phyloP scores from a whole-genome alignment of 2,797 vertebrate genomes.

The Huso huso region DNA sequence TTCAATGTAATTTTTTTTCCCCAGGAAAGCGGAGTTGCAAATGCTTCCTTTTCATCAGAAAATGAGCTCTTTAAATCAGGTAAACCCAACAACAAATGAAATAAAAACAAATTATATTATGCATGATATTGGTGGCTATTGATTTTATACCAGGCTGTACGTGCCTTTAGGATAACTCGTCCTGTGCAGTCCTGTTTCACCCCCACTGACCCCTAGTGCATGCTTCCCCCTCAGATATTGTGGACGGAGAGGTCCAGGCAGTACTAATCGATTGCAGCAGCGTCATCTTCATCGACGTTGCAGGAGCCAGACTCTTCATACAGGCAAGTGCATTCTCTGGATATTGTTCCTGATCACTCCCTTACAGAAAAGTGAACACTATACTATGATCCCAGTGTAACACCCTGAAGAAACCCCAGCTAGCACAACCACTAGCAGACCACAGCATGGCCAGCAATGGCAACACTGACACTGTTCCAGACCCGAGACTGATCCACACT shows the following conservation, averaged over 20 bases:
- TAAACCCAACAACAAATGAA: slow-evolving; percentile 17
- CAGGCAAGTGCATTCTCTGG: slow-evolving; percentile 54
- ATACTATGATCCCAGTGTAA: neutral
- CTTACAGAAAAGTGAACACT: neutral
- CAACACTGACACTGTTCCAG: too few relatives aligned
- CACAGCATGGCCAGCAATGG: too few relatives aligned
- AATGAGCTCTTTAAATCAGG: slow-evolving; percentile 63
- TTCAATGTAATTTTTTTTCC: slow-evolving; percentile 15
- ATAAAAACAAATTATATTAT: too few relatives aligned
- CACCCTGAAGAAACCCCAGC: too few relatives aligned
- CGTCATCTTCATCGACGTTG: slow-evolving; percentile 79
- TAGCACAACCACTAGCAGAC: too few relatives aligned
- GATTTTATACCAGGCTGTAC: too few relatives aligned
- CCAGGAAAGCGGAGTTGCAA: slow-evolving; percentile 60
- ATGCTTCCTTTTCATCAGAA: slow-evolving; percentile 61
- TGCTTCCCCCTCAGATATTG: slow-evolving; percentile 37
- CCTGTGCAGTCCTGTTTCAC: too few relatives aligned
- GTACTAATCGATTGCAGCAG: slow-evolving; percentile 78
- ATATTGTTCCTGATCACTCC: neutral
- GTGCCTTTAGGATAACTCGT: too few relatives aligned
- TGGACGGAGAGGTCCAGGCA: slow-evolving; percentile 56
- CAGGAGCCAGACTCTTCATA: slow-evolving; percentile 76
- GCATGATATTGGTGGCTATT: too few relatives aligned
- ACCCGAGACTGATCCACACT: too few relatives aligned
- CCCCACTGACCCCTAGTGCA: too few relatives aligned